Evolutionary conservation across 2,797 vertebrate genomes (phyloP), one percentile per base, ranked within the genome.

Genomic region (Myotis daubentonii): DNA sequence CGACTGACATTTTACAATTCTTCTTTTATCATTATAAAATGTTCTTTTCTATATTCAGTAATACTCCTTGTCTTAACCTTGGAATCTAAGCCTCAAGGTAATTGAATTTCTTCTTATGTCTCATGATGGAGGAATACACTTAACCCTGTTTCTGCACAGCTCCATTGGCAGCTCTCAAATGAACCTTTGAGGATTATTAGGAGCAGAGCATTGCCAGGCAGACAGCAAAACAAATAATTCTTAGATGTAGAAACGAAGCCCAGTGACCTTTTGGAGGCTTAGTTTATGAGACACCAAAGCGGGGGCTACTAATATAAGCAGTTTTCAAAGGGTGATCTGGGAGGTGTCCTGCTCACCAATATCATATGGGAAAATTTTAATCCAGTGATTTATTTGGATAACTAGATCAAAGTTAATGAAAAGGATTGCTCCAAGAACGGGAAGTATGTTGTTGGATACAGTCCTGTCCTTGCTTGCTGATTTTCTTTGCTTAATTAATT

Each of bases 401-500:
- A 95, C 85, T 68, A 89, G 66, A 92, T 84, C 8, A 6, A 90
- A 95, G 94, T 96, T 90, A 1, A 2, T 51, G 7, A 93, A 91
- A 89, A 68, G 51, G 28, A 91, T 78, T 6, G 3, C 89, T 95
- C 71, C 30, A 51, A 78, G 92, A 94, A 88, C 76, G 62, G 68
- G 36, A 95, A 96, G 5, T 49, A 30, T 60, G 82, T 30, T 94
- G 41, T 92, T 97, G 85, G 38, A 89, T 93, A 62, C 25, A 95
- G 68, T 93, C 91, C 87, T 98, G 79, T 88, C 79, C 86, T 96
- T 96, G 90, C 82, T 88, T 96, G 71, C 74, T 97, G 93, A 97
- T 97, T 96, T 97, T 96, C 87, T 95, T 95, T 84, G 91, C 65
- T 44, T 97, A 98, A 97, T 97, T 97, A 96, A 98, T 98, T 98